These are phyloP conservation scores for Urocitellus parryii DNA, from an alignment of 2,113 vertebrate species.

Conservation along the genomic window DNA sequence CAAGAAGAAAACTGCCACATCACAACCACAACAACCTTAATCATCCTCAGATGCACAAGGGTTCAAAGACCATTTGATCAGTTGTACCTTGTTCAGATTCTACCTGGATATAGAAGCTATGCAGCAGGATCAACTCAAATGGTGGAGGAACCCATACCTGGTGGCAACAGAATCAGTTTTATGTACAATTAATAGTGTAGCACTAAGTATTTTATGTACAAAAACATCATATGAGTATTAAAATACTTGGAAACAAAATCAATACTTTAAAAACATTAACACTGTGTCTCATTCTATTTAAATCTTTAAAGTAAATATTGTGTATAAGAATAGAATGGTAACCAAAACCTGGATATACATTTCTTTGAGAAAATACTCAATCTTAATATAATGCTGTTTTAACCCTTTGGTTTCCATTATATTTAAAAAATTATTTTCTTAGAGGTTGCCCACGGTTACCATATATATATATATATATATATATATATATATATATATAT, in stretches of 20 bases:
- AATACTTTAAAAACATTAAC: background rate
- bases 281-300: background rate
- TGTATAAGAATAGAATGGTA: background rate
- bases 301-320: background rate
- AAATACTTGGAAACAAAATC: background rate
- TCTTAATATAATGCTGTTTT: background rate
- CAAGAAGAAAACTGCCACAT: background rate
- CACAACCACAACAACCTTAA: background rate
- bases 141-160: background rate
- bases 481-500: too few species aligned
- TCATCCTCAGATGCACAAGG: background rate
- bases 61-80: background rate
- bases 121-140: conserved; percentile 23
- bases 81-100: background rate
- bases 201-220: background rate
- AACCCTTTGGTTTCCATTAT: background rate
- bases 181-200: background rate
- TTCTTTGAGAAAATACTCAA: background rate
- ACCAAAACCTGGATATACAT: background rate
- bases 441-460: background rate
- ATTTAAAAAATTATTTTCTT: background rate
- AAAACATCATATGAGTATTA: background rate
- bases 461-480: too few species aligned
- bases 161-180: background rate
- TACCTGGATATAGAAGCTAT: background rate